These are phyloP conservation scores for Pseudoips prasinana DNA, from an alignment of 2,888 invertebrate species.

Conservation along the genomic window DNA sequence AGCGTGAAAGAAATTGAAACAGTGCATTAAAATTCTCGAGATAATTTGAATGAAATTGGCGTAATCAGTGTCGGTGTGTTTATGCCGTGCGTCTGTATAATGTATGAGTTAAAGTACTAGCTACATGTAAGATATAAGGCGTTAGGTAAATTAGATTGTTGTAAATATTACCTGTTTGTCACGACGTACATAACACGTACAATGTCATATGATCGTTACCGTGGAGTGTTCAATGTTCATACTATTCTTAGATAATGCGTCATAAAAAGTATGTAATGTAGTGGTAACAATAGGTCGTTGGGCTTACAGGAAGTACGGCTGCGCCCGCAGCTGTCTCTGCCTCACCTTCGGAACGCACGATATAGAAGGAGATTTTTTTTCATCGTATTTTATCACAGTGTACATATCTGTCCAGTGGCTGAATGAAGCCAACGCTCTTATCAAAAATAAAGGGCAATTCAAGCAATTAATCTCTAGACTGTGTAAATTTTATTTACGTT, in stretches of 20 bases:
- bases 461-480: too few relatives aligned
- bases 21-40: conserved; percentile 18
- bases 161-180: conserved; percentile 35
- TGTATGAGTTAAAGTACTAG: too few relatives aligned
- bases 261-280: conserved; percentile 57
- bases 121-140: too few relatives aligned
- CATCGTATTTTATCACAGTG: too few relatives aligned
- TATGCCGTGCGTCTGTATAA: conserved; percentile 7
- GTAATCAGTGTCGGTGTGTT: conserved; percentile 7
- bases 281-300: conserved; percentile 65
- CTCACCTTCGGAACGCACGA: conserved; percentile 29
- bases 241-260: conserved; percentile 46
- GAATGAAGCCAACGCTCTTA: too few relatives aligned
- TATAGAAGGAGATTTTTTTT: not conserved
- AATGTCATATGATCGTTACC: conserved; percentile 36
- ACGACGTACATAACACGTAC: conserved; percentile 37
- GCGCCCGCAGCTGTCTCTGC: conserved; percentile 57
- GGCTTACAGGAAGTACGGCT: conserved; percentile 68
- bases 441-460: too few relatives aligned
- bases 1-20: conserved; percentile 21
- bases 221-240: conserved; percentile 32
- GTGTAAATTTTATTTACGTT: too few relatives aligned
- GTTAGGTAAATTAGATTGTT: conserved; percentile 15
- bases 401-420: too few relatives aligned
- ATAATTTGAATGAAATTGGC: conserved; percentile 17